phyloP scores from a whole-genome alignment of 2,888 invertebrate genomes.

The Drosophila nr. fundita region DNA sequence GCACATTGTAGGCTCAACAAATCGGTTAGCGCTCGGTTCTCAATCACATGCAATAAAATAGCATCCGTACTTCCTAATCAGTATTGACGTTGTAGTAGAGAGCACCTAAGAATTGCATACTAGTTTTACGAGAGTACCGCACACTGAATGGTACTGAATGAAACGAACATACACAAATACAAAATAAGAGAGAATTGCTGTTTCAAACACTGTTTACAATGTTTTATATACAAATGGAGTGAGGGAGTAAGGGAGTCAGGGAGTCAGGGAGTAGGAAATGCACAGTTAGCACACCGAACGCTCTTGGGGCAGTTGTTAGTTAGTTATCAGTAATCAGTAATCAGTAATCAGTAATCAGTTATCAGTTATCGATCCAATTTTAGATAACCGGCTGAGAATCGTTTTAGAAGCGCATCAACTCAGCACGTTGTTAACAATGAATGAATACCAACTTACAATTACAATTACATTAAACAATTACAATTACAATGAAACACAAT shows the following conservation, averaged over 20 bases:
- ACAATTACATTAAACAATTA: neutral
- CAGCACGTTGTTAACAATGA: constrained; percentile 25
- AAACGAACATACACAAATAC: neutral
- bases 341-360: constrained; percentile 3
- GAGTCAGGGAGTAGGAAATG: constrained; percentile 15
- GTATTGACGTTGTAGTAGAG: constrained; percentile 49
- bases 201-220: neutral
- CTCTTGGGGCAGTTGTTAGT: constrained; percentile 44
- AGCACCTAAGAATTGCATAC: constrained; percentile 29
- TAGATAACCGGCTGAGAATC: constrained; percentile 59
- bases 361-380: constrained; percentile 24
- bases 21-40: constrained; percentile 15
- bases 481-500: neutral
- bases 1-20: constrained; percentile 46
- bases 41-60: constrained; percentile 34
- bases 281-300: constrained; percentile 34
- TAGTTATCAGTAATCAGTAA: constrained; percentile 24
- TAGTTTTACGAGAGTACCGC: constrained; percentile 4
- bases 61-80: constrained; percentile 55
- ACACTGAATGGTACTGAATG: neutral
- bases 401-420: constrained; percentile 40
- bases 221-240: constrained; percentile 1
- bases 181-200: neutral
- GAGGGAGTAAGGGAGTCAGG: neutral
- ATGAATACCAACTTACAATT: neutral